These are phyloP conservation scores for Apostichopus japonicus DNA, from an alignment of 35 echinoderm and acorn worm genomes.

Conservation along the genomic window DNA sequence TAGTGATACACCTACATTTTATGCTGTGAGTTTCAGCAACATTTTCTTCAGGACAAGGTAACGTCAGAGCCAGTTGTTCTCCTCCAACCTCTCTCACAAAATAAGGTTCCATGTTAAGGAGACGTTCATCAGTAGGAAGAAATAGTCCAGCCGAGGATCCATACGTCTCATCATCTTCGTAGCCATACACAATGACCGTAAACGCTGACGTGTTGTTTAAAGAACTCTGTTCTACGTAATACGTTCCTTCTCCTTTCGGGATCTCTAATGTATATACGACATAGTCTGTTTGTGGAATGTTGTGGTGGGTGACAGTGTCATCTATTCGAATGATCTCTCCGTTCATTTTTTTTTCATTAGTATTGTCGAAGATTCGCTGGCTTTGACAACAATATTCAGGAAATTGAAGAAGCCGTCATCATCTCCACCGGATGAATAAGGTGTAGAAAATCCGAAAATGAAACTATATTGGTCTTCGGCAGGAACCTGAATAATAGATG, in stretches of 20 bases:
- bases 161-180: conserved; percentile 64
- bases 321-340: neutral
- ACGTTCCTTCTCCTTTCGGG: conserved; percentile 56
- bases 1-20: conserved; percentile 52
- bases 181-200: conserved; percentile 74
- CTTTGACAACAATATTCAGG: conserved; percentile 59
- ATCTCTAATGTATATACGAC: neutral
- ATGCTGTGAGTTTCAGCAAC: neutral
- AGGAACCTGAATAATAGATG: conserved; percentile 69
- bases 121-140: conserved; percentile 58
- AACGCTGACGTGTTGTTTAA: conserved; percentile 20
- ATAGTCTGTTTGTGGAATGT: conserved; percentile 31
- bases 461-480: conserved; percentile 58
- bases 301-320: neutral
- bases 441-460: conserved; percentile 73
- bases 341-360: no score
- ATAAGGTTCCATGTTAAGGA: conserved; percentile 60
- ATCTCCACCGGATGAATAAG: conserved; percentile 48
- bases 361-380: conserved; percentile 34
- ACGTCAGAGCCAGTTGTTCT: conserved; percentile 53
- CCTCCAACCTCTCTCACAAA: conserved; percentile 69
- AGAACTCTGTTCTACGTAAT: conserved; percentile 72
- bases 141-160: conserved; percentile 68
- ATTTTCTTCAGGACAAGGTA: conserved; percentile 52
- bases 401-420: conserved; percentile 62